Base-by-base conservation (phyloP, 1,140 invertebrate genomes). In the Bombus huntii region DNA sequence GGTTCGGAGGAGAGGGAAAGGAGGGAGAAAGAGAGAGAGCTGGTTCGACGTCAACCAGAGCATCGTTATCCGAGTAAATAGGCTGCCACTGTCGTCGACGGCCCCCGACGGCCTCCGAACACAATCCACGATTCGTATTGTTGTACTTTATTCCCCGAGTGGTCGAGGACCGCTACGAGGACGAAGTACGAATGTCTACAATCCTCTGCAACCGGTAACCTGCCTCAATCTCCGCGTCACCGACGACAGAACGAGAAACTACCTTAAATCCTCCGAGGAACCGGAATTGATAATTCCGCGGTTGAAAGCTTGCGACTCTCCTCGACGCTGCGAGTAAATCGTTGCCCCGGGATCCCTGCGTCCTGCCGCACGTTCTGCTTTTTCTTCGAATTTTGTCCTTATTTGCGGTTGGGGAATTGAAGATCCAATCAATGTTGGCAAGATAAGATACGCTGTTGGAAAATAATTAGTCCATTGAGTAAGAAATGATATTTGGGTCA, bases 41-140 rank as follows among this genome's bases (percentile, higher is more conserved):
- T 89, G 91, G 93, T 93, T 92, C 89, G 92, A 89, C 90, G 85
- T 87, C 83, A 93, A 91, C 81, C 88, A 73, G 89, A 93, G 92
- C 92, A 93, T 93, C 92, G 93, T 94, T 94, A 93, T 92, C 89
- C 92, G 89, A 94, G 91, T 93, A 93, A 94, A 94, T 94, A 93
- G 92, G 88, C 93, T 92, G 88, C 88, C 86, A 78, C 78, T 91
- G 91, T 92, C 92, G 89, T 90, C 89, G 90, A 90, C 78, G 72
- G 77, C 83, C 66, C 81, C 76, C 86, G 79, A 86, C 87, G 85
- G 89, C 88, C 89, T 81, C 89, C 89, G 92, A 94, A 93, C 90
- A 89, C 90, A 93, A 94, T 94, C 86, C 92, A 88, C 89, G 83
- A 91, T 92, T 91, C 90, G 88, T 88, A 93, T 93, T 93, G 93